Evolutionary conservation across 2,113 vertebrate species (phyloP).

Genomic region (Phoxinus phoxinus): DNA sequence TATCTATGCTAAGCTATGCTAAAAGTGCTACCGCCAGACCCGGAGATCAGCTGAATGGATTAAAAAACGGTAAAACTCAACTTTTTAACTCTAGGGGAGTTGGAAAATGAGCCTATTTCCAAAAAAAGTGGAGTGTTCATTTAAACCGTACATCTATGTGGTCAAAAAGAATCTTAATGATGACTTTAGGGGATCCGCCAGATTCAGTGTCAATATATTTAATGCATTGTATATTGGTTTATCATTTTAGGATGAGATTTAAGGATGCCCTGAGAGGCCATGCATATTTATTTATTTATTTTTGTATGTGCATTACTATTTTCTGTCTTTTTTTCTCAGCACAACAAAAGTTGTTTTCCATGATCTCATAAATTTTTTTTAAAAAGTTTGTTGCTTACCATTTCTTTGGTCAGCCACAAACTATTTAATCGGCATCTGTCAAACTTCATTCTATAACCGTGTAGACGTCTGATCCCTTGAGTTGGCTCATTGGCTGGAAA

Average conservation of each 20-base stretch:
- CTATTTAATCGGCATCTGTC: background rate
- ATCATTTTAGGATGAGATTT: background rate
- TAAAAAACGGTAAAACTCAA: no score
- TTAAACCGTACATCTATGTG: background rate
- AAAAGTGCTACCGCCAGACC: no score
- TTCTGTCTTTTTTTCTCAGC: constrained; percentile 4
- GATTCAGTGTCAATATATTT: background rate
- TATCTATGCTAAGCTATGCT: no score
- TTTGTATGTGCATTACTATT: background rate
- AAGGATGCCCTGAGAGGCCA: background rate
- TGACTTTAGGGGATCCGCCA: no score
- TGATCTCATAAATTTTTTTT: no score
- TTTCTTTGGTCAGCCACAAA: background rate
- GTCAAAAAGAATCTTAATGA: background rate
- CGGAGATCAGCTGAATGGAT: no score
- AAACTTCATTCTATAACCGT: background rate
- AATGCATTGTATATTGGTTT: background rate
- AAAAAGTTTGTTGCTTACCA: constrained; percentile 4
- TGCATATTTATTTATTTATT: background rate
- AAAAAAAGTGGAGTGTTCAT: no score
- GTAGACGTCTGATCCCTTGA: background rate
- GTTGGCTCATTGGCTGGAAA: background rate
- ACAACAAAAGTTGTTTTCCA: background rate
- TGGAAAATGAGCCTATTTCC: no score
- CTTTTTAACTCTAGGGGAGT: no score